Conservation (phyloP, 64 coral and sea anemone genomes). For the Orbicella faveolata region DNA sequence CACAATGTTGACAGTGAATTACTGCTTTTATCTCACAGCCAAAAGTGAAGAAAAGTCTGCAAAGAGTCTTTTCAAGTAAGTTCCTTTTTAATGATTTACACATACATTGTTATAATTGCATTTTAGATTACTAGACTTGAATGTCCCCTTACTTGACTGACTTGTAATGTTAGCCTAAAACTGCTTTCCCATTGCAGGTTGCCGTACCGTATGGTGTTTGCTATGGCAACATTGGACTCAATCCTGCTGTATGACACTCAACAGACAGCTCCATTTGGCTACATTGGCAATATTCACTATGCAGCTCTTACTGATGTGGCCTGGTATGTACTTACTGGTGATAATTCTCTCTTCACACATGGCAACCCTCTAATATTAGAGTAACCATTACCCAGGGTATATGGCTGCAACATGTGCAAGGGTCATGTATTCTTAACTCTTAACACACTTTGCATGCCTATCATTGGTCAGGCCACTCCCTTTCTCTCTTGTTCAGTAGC, state of each 20-base stretch:
- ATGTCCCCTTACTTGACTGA: neutral
- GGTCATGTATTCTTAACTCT: too few relatives aligned
- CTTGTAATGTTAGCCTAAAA: neutral
- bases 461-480: too few relatives aligned
- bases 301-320: slow-evolving; percentile 83
- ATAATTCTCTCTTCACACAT: too few relatives aligned
- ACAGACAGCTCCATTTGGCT: slow-evolving; percentile 79
- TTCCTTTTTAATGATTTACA: neutral
- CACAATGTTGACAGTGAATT: too few relatives aligned
- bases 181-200: slow-evolving; percentile 44
- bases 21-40: neutral
- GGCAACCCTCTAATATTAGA: too few relatives aligned
- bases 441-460: too few relatives aligned
- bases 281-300: slow-evolving; percentile 91
- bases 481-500: too few relatives aligned
- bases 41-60: neutral
- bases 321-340: slow-evolving; percentile 52
- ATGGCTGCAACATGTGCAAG: too few relatives aligned
- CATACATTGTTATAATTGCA: neutral
- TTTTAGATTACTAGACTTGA: neutral
- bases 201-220: slow-evolving; percentile 95
- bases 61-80: slow-evolving; percentile 52
- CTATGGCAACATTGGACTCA: slow-evolving; percentile 88
- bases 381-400: too few relatives aligned
- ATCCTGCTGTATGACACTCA: slow-evolving; percentile 92